Evolutionary conservation across 2,113 vertebrate genomes (phyloP).

Genomic region (Odontesthes bonariensis): DNA sequence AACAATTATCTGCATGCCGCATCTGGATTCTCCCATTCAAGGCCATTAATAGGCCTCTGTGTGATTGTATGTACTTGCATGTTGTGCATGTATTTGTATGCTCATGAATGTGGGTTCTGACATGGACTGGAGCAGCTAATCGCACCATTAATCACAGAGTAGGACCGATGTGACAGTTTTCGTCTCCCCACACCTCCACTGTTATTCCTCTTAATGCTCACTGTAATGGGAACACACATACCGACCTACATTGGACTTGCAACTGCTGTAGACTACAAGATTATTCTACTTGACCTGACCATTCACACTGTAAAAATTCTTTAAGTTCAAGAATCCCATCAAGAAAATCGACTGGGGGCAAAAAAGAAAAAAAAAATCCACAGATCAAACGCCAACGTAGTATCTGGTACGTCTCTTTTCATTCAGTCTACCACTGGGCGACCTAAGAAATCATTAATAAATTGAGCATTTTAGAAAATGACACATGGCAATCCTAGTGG

Average conservation of each 20-base stretch:
- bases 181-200: slow-evolving; percentile 76
- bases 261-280: slow-evolving; percentile 40
- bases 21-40: slow-evolving; percentile 80
- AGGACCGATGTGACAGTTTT: slow-evolving; percentile 64
- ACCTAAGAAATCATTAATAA: background rate
- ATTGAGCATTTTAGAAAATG: background rate
- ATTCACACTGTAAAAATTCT: slow-evolving; percentile 1
- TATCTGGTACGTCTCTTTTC: background rate
- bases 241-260: slow-evolving; percentile 25
- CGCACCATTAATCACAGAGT: slow-evolving; percentile 78
- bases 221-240: slow-evolving; percentile 61
- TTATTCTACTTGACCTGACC: slow-evolving; percentile 35
- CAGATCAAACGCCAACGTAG: background rate
- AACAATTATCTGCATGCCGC: slow-evolving; percentile 78
- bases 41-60: slow-evolving; percentile 75
- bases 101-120: slow-evolving; percentile 58
- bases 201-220: slow-evolving; percentile 74
- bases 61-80: slow-evolving; percentile 52
- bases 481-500: slow-evolving; percentile 69
- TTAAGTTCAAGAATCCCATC: background rate
- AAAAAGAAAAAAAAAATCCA: background rate
- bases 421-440: background rate
- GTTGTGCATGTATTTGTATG: slow-evolving; percentile 40
- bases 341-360: background rate
- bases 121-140: slow-evolving; percentile 70